These are phyloP conservation scores for Osmerus mordax DNA, from an alignment of 2,113 vertebrate genomes.

Conservation along the genomic window DNA sequence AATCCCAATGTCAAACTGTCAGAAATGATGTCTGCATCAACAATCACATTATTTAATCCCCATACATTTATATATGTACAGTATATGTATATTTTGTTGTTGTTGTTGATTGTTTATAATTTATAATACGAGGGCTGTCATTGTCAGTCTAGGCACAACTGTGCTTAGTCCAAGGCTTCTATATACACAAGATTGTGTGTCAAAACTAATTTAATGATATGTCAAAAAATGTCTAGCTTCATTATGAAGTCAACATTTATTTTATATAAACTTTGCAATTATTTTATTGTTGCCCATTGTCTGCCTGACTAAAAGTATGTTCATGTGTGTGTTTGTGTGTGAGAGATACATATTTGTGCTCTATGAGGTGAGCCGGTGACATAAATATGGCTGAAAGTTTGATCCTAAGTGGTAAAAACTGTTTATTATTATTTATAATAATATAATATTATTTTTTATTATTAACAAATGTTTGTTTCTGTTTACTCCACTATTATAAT, in stretches of 20 bases:
- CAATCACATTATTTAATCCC: background rate
- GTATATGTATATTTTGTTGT: constrained; percentile 9
- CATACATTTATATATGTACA: background rate
- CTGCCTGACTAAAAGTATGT: background rate
- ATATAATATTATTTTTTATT: background rate
- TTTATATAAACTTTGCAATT: background rate
- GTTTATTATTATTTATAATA: background rate
- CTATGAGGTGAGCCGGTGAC: background rate
- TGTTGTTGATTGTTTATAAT: constrained; percentile 10
- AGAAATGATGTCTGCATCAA: background rate
- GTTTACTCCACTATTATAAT: too few species aligned
- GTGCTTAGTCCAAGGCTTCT: background rate
- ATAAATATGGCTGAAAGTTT: background rate
- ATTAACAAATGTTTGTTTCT: background rate
- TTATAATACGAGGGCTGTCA: constrained; percentile 1
- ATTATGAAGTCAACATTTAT: background rate
- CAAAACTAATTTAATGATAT: background rate
- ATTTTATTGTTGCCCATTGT: background rate
- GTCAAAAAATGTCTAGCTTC: background rate
- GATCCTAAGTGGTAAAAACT: background rate
- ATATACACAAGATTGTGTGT: background rate
- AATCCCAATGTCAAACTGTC: constrained; percentile 1
- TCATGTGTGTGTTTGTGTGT: background rate
- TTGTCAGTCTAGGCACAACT: background rate
- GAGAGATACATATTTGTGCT: background rate